phyloP scores from a whole-genome alignment of 2,797 vertebrate genomes.

The Tolypeutes matacus region DNA sequence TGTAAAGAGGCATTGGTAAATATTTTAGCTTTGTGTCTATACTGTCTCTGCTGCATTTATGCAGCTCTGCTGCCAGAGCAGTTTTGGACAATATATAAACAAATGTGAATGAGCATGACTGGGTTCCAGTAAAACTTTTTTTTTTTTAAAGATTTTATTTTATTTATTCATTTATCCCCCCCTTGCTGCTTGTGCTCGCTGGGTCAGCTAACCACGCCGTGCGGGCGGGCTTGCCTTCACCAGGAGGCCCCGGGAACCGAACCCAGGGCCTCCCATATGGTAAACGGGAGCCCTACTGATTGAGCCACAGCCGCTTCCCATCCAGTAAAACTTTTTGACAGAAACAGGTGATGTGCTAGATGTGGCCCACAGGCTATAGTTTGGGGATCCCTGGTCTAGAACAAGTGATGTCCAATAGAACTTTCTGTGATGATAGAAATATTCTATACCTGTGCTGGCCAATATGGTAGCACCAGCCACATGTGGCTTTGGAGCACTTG shows the following conservation, averaged over 20 bases:
- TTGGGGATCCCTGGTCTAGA: background rate
- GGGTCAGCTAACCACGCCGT: too few relatives aligned
- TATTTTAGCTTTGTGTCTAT: conserved; percentile 31
- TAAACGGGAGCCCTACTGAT: too few relatives aligned
- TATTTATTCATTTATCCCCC: too few relatives aligned
- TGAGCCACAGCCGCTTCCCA: too few relatives aligned
- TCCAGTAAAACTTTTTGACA: background rate
- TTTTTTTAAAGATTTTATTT: too few relatives aligned
- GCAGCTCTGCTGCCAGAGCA: background rate
- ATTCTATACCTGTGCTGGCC: background rate
- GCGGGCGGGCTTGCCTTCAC: too few relatives aligned
- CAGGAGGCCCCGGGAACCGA: too few relatives aligned
- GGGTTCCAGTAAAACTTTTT: background rate
- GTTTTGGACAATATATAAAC: background rate
- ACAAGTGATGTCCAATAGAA: background rate
- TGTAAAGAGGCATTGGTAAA: background rate
- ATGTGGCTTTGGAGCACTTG: background rate
- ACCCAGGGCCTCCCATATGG: too few relatives aligned
- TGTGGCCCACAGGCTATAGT: background rate
- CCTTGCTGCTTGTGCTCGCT: too few relatives aligned
- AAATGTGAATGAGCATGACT: background rate
- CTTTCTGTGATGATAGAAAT: conserved; percentile 24
- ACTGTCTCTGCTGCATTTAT: background rate
- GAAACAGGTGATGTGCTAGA: background rate
- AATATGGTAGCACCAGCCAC: background rate